Base-by-base conservation (phyloP, 2,888 invertebrate genomes). In the Callosobruchus maculatus region DNA sequence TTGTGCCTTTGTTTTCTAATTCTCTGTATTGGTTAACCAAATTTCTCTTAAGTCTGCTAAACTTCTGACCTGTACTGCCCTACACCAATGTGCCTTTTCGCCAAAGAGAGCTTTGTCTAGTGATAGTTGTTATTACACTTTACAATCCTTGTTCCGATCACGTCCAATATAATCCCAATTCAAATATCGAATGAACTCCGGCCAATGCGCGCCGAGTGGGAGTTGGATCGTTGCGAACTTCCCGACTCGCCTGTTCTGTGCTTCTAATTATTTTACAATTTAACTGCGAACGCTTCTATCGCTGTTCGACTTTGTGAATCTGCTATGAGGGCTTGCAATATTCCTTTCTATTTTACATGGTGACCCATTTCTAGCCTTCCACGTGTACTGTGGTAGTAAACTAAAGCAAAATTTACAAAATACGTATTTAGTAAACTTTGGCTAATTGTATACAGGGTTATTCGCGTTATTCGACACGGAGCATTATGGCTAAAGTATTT, bases 151-250 rank as follows among this genome's bases (percentile, higher is more conserved):
- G 70, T 70, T 70, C 70, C 3, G 21, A 70, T 70, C 70, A 70
- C 26, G 70, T 70, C n/a, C 70, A 26, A 70, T 26, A 70, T 70
- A 70, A 70, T 70, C 70, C 21, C 70, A 70, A 70, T 70, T 21
- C 70, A 70, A 70, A 70, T 70, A 21, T 70, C 49, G 13, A 18
- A 49, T 49, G 49, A 49, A 49, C 49, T 49, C 49, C 49, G 49
- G 13, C 49, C 49, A 13, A 13, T 49, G 49, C 49, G n/a, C 49
- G 7, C 18, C 18, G 49, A 49, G 49, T 18, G 49, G 26, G 49
- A 49, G 49, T 49, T 49, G 49, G 49, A 49, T 49, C 49, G 49
- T 49, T 49, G 49, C 49, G 13, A 49, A 49, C 49, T 49, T 49
- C 49, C 49, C 49, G 13, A 49, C 49, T 49, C 18, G 49, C 49